phyloP scores from a whole-genome alignment of 2,113 vertebrate genomes.

The Hippocampus mohnikei region DNA sequence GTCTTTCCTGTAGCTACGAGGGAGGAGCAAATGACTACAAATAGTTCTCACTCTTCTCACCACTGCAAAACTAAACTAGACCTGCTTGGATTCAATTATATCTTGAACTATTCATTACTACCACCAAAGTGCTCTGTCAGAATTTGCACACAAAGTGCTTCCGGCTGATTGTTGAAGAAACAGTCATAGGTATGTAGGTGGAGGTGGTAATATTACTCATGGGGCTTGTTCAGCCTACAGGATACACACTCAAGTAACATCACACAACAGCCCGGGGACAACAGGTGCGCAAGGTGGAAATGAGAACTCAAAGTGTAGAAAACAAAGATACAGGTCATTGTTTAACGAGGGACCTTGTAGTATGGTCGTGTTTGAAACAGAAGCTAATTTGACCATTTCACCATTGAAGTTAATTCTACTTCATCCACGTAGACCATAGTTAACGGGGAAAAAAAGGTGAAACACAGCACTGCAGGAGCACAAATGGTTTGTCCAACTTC shows the following conservation, averaged over 20 bases:
- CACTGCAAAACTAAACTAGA: too few species aligned
- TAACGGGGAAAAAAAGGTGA: too few species aligned
- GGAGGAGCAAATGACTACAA: neutral
- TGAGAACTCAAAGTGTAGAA: slow-evolving; percentile 3
- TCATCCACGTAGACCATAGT: too few species aligned
- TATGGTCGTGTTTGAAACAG: neutral
- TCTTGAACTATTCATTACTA: neutral
- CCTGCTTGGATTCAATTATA: too few species aligned
- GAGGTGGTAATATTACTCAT: slow-evolving; percentile 12
- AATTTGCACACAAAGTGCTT: slow-evolving; percentile 14
- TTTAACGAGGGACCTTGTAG: slow-evolving; percentile 22
- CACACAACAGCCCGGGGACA: slow-evolving; percentile 23
- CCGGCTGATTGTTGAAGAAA: slow-evolving; percentile 15
- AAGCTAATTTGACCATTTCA: too few species aligned
- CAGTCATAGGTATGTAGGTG: slow-evolving; percentile 10
- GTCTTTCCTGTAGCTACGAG: too few species aligned
- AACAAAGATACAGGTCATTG: neutral
- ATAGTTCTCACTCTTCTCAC: too few species aligned
- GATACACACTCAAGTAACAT: slow-evolving; percentile 14
- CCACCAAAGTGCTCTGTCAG: neutral
- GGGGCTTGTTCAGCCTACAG: slow-evolving; percentile 4
- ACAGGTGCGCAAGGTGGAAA: slow-evolving; percentile 9
- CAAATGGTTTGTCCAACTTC: too few species aligned
- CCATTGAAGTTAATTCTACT: too few species aligned
- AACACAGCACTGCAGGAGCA: too few species aligned